Evolutionary conservation across 2,797 vertebrate species (phyloP).

Genomic region (Zalophus californianus): DNA sequence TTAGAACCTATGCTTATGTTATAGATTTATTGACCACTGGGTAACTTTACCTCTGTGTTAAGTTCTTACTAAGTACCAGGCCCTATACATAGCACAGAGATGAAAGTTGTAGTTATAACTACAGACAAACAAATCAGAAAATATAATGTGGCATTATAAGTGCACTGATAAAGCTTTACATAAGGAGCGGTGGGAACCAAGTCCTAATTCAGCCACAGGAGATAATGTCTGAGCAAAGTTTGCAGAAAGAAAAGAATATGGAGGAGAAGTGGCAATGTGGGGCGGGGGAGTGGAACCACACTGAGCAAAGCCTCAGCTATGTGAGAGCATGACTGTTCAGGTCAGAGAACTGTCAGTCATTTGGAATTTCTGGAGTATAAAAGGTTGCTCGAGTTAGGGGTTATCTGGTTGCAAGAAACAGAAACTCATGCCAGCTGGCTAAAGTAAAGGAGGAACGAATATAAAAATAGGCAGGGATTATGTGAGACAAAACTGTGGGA

Average conservation of each 20-base stretch:
- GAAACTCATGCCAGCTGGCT: slow-evolving; percentile 57
- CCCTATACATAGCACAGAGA: background rate
- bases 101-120: slow-evolving; percentile 46
- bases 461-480: slow-evolving; percentile 73
- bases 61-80: background rate
- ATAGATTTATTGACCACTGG: background rate
- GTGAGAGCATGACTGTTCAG: background rate
- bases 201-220: background rate
- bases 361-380: background rate
- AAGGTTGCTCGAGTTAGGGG: slow-evolving; percentile 28
- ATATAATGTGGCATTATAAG: background rate
- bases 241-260: background rate
- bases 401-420: slow-evolving; percentile 72
- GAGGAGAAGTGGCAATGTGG: background rate
- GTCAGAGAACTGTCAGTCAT: background rate
- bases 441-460: slow-evolving; percentile 31
- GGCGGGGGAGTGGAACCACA: background rate
- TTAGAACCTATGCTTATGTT: slow-evolving; percentile 18
- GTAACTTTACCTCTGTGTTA: background rate
- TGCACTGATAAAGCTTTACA: background rate
- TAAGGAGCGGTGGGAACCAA: background rate
- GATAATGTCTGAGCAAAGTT: slow-evolving; percentile 12
- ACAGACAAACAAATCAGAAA: slow-evolving; percentile 40
- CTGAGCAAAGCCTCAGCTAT: background rate
- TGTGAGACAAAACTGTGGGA: slow-evolving; percentile 40